Evolutionary conservation across 2,113 vertebrate species (phyloP), one percentile per base, ranked within the genome.

Genomic region (Dicerorhinus sumatrensis): DNA sequence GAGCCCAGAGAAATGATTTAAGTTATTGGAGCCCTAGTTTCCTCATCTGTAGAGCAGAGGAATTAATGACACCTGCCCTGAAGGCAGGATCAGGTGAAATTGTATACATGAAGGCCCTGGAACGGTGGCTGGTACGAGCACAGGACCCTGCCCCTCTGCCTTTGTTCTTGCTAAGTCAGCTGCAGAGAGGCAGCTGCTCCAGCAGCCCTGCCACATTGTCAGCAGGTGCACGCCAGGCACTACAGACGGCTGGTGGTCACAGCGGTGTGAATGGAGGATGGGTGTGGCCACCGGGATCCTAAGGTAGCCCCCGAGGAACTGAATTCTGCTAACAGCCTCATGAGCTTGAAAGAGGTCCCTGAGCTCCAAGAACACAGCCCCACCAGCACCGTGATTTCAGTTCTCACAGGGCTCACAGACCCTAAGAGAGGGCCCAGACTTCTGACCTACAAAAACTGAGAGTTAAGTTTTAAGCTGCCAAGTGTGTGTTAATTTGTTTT

Each of bases 231-330:
- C 36, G 12, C 25, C 0, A 9, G 3, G 8, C 51, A 29, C 67
- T 12, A 2, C 29, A 18, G 54, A 54, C 29, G 4, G 46, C 17
- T 10, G 23, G n/a, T 4, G 17, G 8, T 33, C 10, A 10, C n/a
- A 1, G 10, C 0, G 1, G 0, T 6, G 25, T 0, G 0, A 13
- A 18, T 5, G 16, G 12, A 20, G 80, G 39, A 31, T 27, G n/a
- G 9, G 5, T 12, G 0, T 14, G 13, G 46, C 36, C 12, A 18
- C 29, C 20, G 46, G 65, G n/a, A 69, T 69, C 13, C 63, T 10
- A 54, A 84, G 20, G 8, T 3, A 62, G 42, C 5, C 6, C 6
- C 10, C 21, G n/a, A 18, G 79, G 46, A 91, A 48, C 72, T 21
- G n/a, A 85, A 48, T 72, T 83, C 67, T 17, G 29, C 73, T 62